These are phyloP conservation scores for Hirtodrosophila confusa DNA, from an alignment of 2,888 invertebrate species.

Conservation along the genomic window DNA sequence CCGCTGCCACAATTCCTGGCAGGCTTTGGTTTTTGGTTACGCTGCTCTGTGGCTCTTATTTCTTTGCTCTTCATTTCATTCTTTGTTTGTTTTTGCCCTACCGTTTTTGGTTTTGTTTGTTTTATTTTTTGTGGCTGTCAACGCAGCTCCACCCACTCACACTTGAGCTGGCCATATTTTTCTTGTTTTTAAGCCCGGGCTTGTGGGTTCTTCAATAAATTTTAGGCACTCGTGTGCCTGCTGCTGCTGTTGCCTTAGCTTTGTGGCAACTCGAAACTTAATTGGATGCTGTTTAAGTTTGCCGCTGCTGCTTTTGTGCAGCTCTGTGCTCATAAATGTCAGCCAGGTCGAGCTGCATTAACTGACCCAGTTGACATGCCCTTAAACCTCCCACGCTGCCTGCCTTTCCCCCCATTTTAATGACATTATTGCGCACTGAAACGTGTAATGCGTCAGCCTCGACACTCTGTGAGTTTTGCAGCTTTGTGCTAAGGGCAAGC, in stretches of 20 bases:
- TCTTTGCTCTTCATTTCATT: slow-evolving; percentile 10
- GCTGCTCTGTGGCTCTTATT: slow-evolving; percentile 17
- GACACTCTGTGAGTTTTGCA: slow-evolving; percentile 42
- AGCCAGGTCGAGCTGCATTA: slow-evolving; percentile 67
- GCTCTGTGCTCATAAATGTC: slow-evolving; percentile 62
- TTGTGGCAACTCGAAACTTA: slow-evolving; percentile 36
- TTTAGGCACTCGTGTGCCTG: slow-evolving; percentile 40
- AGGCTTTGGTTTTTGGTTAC: slow-evolving; percentile 60
- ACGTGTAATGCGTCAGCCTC: slow-evolving; percentile 72
- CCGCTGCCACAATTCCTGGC: slow-evolving; percentile 63
- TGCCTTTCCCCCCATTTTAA: slow-evolving; percentile 53
- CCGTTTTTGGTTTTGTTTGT: slow-evolving; percentile 1
- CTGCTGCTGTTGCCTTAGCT: slow-evolving; percentile 9
- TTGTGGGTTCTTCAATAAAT: slow-evolving; percentile 42
- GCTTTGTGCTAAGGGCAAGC: slow-evolving; percentile 27
- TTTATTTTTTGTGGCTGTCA: slow-evolving; percentile 32
- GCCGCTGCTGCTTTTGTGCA: slow-evolving; percentile 11
- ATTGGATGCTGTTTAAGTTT: slow-evolving; percentile 48
- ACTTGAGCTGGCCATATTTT: slow-evolving; percentile 48
- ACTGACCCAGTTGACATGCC: slow-evolving; percentile 66
- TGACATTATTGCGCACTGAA: slow-evolving; percentile 81
- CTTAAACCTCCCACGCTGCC: not conserved
- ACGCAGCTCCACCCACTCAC: slow-evolving; percentile 24
- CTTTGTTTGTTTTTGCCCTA: not conserved
- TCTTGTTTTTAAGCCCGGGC: slow-evolving; percentile 43